Percentiles rank a stretch among this genome's conserved stretches.
These are phyloP conservation scores for Polyommatus icarus DNA, from an alignment of 2,888 invertebrate genomes.

Conservation along the genomic window DNA sequence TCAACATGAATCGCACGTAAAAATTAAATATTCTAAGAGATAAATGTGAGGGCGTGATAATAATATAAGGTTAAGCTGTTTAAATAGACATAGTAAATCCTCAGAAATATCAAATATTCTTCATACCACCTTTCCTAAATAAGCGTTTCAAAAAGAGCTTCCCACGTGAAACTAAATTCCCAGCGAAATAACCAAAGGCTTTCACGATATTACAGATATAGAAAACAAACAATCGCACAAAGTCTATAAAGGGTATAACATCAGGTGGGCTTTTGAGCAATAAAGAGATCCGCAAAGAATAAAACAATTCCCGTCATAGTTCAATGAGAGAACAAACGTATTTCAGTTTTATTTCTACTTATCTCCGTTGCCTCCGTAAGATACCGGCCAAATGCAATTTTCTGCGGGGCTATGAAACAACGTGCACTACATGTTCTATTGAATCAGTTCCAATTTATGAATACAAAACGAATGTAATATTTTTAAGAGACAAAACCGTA, in stretches of 20 bases:
- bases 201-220: conserved; percentile 13
- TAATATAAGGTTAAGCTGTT: neutral
- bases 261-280: conserved; percentile 25
- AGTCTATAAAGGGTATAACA: conserved; percentile 21
- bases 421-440: conserved; percentile 33
- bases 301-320: conserved; percentile 24
- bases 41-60: too few species aligned
- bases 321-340: conserved; percentile 28
- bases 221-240: conserved; percentile 20
- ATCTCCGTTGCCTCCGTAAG: conserved; percentile 32
- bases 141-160: neutral
- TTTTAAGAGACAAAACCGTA: conserved; percentile 25
- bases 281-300: conserved; percentile 9
- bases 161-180: neutral
- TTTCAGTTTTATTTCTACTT: conserved; percentile 33
- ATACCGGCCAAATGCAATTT: conserved; percentile 35
- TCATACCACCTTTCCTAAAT: neutral
- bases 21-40: too few species aligned
- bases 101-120: neutral
- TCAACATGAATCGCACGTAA: too few species aligned
- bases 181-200: conserved; percentile 2
- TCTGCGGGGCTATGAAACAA: conserved; percentile 32
- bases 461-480: conserved; percentile 31
- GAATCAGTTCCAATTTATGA: conserved; percentile 35
- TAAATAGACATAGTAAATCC: neutral